Conservation (phyloP, 2,888 invertebrate species). For the Lepidocyrtoides sp. region DNA sequence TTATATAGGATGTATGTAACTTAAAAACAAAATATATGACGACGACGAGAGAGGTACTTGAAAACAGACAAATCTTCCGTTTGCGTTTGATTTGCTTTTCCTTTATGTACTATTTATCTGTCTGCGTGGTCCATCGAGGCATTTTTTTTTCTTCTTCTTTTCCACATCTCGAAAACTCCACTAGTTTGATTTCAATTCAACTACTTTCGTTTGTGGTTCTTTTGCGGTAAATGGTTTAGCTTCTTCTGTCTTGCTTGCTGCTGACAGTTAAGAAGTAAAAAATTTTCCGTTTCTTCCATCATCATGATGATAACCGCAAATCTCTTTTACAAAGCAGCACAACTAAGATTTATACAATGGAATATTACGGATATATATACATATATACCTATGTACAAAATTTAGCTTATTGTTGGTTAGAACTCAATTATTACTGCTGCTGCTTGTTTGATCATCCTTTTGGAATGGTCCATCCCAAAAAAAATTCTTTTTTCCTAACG, state of each 20-base stretch:
- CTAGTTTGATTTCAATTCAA: conserved; percentile 17
- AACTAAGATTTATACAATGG: not conserved
- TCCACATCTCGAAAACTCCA: not conserved
- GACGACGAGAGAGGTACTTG: not conserved
- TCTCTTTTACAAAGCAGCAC: too few species aligned
- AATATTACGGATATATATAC: not conserved
- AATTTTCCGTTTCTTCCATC: not conserved
- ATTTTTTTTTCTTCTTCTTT: not conserved
- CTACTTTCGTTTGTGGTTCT: not conserved
- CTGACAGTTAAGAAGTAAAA: conserved; percentile 43
- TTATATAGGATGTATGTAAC: too few species aligned
- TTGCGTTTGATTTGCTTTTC: not conserved
- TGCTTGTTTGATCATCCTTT: not conserved
- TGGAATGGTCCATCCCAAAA: conserved; percentile 6
- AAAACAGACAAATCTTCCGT: conserved; percentile 2
- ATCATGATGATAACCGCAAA: too few species aligned
- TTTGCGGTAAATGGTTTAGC: too few species aligned
- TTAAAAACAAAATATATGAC: too few species aligned
- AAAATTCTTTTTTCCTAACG: not conserved
- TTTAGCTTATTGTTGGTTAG: not conserved
- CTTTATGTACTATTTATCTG: not conserved
- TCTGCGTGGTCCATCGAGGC: too few species aligned
- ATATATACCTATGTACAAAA: not conserved
- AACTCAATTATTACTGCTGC: not conserved
- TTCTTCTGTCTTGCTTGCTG: not conserved